phyloP scores from a whole-genome alignment of 2,797 vertebrate genomes.

The Cetoscarus ocellatus region DNA sequence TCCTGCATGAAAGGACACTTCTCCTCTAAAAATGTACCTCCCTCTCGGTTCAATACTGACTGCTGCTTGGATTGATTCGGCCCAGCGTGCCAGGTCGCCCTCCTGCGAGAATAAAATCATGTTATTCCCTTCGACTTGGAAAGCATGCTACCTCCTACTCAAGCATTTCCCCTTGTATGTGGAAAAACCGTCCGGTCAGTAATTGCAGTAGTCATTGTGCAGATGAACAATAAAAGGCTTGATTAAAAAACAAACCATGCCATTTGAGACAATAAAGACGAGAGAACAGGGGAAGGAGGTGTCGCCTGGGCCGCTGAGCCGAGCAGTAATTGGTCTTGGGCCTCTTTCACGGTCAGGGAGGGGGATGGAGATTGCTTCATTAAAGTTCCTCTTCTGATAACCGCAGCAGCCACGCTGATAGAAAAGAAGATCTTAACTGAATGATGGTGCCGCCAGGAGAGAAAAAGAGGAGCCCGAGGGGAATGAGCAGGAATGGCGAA shows the following conservation, averaged over 20 bases:
- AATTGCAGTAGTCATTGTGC: constrained; percentile 74
- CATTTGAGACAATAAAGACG: constrained; percentile 73
- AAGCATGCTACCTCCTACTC: constrained; percentile 53
- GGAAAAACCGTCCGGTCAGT: constrained; percentile 70
- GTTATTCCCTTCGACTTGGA: constrained; percentile 44
- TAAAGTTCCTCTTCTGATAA: constrained; percentile 83
- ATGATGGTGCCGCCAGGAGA: constrained; percentile 62
- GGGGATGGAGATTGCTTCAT: constrained; percentile 84
- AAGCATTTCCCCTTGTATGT: constrained; percentile 52
- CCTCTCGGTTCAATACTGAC: constrained; percentile 35
- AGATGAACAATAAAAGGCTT: constrained; percentile 76
- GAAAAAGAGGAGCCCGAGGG: constrained; percentile 25
- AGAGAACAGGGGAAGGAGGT: constrained; percentile 70
- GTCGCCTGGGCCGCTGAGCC: constrained; percentile 69
- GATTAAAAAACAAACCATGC: constrained; percentile 78
- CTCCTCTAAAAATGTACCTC: constrained; percentile 29
- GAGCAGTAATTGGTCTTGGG: constrained; percentile 81
- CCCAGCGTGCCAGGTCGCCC: constrained; percentile 31
- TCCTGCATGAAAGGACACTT: constrained; percentile 42
- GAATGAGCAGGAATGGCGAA: constrained; percentile 65
- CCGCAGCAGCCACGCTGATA: constrained; percentile 62
- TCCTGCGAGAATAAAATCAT: constrained; percentile 45
- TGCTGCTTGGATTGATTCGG: constrained; percentile 47
- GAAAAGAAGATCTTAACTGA: constrained; percentile 75
- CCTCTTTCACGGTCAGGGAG: constrained; percentile 77